Evolutionary conservation across 2,888 invertebrate genomes (phyloP).

Genomic region (Altica lythri): DNA sequence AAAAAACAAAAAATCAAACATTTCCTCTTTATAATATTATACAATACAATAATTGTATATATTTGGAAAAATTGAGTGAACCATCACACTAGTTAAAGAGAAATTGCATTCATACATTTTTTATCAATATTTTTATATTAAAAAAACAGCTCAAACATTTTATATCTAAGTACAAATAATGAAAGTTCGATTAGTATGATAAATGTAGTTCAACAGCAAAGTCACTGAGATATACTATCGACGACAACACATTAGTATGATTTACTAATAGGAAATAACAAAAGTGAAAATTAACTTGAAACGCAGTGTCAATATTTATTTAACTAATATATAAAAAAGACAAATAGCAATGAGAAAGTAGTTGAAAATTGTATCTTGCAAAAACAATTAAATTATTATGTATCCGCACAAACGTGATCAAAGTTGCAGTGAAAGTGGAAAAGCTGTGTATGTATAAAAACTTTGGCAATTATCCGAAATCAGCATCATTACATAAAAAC

Average conservation of each 20-base stretch:
- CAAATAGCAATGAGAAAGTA: slow-evolving; percentile 16
- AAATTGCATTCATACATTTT: too few relatives aligned
- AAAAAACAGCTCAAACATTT: too few relatives aligned
- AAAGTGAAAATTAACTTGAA: slow-evolving; percentile 14
- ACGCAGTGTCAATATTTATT: slow-evolving; percentile 11
- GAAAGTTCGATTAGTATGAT: not conserved
- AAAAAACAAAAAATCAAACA: too few relatives aligned
- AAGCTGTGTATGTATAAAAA: too few relatives aligned
- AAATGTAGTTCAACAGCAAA: not conserved
- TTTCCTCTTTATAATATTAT: too few relatives aligned
- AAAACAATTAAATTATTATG: not conserved
- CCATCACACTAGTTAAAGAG: too few relatives aligned
- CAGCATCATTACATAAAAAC: too few relatives aligned
- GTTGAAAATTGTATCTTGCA: slow-evolving; percentile 6
- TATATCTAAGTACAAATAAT: too few relatives aligned
- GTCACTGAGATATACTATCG: not conserved
- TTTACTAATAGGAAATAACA: slow-evolving; percentile 7
- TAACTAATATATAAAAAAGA: slow-evolving; percentile 15
- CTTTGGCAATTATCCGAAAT: too few relatives aligned
- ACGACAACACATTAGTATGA: slow-evolving; percentile 8
- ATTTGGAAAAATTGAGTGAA: too few relatives aligned
- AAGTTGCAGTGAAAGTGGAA: slow-evolving; percentile 15
- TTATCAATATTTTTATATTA: too few relatives aligned
- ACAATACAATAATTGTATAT: too few relatives aligned
- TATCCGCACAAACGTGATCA: not conserved